Percentiles rank a stretch among this genome's conserved stretches.
Conservation (phyloP, 2,888 invertebrate genomes). For the Agrenia bidenticulata region DNA sequence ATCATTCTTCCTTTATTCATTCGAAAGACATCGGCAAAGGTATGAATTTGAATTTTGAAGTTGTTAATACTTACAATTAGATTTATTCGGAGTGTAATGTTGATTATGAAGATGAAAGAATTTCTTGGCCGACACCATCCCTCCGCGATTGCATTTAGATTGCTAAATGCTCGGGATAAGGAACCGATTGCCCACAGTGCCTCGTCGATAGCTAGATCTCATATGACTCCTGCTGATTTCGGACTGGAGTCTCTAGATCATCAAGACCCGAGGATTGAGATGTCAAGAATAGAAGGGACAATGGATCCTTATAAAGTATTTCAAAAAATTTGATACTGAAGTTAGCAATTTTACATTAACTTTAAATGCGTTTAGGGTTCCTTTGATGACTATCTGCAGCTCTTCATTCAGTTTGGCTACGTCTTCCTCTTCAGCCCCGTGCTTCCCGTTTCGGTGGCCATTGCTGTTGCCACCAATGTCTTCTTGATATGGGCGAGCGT, state of each 20-base stretch:
- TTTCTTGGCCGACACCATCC: conserved; percentile 2
- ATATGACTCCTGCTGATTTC: conserved; percentile 15
- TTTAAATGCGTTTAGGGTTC: conserved; percentile 19
- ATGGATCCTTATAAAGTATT: conserved; percentile 32
- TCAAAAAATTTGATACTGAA: no score
- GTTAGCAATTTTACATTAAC: neutral
- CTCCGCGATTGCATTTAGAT: neutral
- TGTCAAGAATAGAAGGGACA: conserved; percentile 28
- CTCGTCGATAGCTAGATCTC: neutral
- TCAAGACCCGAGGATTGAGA: conserved; percentile 27
- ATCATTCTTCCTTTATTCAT: neutral
- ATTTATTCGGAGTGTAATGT: no score
- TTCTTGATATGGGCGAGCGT: conserved; percentile 14
- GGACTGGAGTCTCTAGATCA: conserved; percentile 1
- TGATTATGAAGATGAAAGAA: neutral
- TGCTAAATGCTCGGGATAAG: conserved; percentile 1
- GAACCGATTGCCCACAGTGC: neutral
- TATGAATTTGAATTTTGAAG: neutral
- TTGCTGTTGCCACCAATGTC: conserved; percentile 20
- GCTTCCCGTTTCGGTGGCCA: conserved; percentile 13
- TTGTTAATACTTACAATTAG: neutral
- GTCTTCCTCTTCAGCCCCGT: conserved; percentile 28
- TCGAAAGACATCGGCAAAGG: neutral
- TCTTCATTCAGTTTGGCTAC: conserved; percentile 34
- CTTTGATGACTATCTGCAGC: conserved; percentile 31